Evolutionary conservation across 2,113 vertebrate genomes (phyloP).

Genomic region (Lethenteron reissneri): DNA sequence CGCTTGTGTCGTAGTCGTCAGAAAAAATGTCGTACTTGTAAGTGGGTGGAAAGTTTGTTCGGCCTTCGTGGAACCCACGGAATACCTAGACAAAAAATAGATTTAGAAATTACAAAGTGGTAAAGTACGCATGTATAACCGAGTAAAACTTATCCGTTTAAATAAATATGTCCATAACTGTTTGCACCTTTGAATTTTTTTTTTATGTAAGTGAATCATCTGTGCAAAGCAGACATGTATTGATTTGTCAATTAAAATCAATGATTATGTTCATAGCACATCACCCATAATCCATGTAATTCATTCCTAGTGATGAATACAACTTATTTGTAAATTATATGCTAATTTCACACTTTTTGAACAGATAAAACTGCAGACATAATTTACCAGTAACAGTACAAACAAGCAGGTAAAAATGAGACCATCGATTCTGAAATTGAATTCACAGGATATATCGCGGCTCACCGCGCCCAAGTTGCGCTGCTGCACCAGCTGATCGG

Average conservation of each 20-base stretch:
- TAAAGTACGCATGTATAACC: too few relatives aligned
- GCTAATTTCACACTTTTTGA: not conserved
- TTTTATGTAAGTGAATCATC: too few relatives aligned
- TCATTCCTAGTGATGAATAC: not conserved
- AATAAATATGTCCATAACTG: too few relatives aligned
- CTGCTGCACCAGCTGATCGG: conserved; percentile 77
- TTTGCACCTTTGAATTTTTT: too few relatives aligned
- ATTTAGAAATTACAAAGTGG: conserved; percentile 4
- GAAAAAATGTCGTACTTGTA: conserved; percentile 98
- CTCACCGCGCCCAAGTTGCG: conserved; percentile 65
- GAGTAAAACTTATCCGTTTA: too few relatives aligned
- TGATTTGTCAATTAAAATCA: not conserved
- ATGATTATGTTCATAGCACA: conserved; percentile 11
- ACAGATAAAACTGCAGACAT: not conserved
- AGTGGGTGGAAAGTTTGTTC: conserved; percentile 77
- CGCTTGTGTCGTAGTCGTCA: conserved; percentile 92
- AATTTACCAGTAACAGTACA: not conserved
- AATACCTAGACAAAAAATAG: conserved; percentile 41
- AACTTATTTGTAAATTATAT: not conserved
- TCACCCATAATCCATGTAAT: not conserved
- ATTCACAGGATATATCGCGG: not conserved
- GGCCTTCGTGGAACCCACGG: conserved; percentile 65
- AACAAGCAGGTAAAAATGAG: not conserved
- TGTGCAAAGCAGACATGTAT: too few relatives aligned
- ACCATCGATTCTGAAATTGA: too few relatives aligned